Base-by-base conservation (phyloP, 1,140 invertebrate genomes). In the Belonocnema kinseyi region DNA sequence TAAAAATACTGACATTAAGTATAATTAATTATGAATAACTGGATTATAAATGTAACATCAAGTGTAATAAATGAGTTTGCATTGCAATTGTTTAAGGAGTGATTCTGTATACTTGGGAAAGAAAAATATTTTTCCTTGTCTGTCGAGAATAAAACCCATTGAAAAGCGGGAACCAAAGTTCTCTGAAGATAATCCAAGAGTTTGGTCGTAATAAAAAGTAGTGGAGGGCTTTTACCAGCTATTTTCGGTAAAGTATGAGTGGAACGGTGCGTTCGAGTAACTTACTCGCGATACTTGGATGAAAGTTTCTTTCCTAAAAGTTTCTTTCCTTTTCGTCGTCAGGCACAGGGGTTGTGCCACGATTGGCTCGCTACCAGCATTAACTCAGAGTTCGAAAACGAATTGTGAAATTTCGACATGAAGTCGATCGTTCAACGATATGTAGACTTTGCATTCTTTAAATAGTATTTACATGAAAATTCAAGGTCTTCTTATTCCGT, bases 181-280 rank as follows among this genome's bases (percentile, higher is more conserved):
- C 13, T 33, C 13, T 16, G 26, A 66, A 66, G 58, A 66, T 66
- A 66, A 66, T 66, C 58, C 58, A 66, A 16, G 58, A 66, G 58
- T 66, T 66, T 66, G 6, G 21, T 26, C 26, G 26, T 66, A 66
- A 66, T 66, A 66, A 66, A 66, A 66, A 66, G 58, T 16, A 66
- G 58, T 66, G 58, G 58, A 66, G 58, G 58, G 58, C 58, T 66
- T 66, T 66, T 66, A 66, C 58, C 58, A 66, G 58, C 58, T 33
- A 66, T 66, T 66, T 66, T 66, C 58, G 58, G 58, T 66, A 33
- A 66, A 66, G 58, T 66, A 66, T 66, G 58, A 66, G 58, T 66
- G 26, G 58, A 66, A 66, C 13, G 58, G 21, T 40, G 40, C 40
- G 40, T 46, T 95, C 0, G 61, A 70, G 40, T 33, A 70, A 17